Base-by-base conservation (phyloP, 2,888 invertebrate species). In the Pyralis farinalis region DNA sequence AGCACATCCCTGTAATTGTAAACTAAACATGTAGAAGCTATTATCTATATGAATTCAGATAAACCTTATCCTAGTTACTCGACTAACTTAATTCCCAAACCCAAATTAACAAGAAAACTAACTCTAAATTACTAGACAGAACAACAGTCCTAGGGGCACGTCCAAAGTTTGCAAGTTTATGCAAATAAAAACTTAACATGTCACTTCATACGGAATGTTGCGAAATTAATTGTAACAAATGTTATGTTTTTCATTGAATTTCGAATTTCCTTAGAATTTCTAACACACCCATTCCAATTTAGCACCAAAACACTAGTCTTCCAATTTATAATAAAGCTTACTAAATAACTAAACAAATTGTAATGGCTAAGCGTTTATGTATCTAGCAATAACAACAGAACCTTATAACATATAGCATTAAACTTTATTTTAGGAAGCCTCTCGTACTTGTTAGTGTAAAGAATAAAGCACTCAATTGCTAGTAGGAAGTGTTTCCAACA, bases 281-380 rank as follows among this genome's bases (percentile, higher is more conserved):
- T 69, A 69, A 59, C 64, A 70, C 73, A 71, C 78, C 81, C 73
- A 63, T 78, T 77, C 78, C 79, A 79, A 79, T 86, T 85, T 87
- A 87, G 87, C 87, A 87, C 88, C 88, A 86, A 85, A 84, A 77
- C 80, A 60, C 80, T 79, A 87, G 87, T 87, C 88, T 87, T 87
- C 86, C 87, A 85, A 86, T 85, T 81, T 76, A 74, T 72, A 77
- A 83, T 82, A 80, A 84, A 85, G 85, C 87, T 77, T 84, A 84
- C 63, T 63, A 73, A 75, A 65, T 76, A 84, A 82, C 74, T 83
- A 81, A 85, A 85, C 78, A 72, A 70, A 69, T 56, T 58, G 62
- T 81, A 84, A 75, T 78, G 77, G 79, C 87, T 87, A 87, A 82
- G 87, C 85, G 72, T 85, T 76, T 81, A 84, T 79, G 78, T 83